Base-by-base conservation (phyloP, 2,797 vertebrate genomes). In the Pipistrellus nathusii region DNA sequence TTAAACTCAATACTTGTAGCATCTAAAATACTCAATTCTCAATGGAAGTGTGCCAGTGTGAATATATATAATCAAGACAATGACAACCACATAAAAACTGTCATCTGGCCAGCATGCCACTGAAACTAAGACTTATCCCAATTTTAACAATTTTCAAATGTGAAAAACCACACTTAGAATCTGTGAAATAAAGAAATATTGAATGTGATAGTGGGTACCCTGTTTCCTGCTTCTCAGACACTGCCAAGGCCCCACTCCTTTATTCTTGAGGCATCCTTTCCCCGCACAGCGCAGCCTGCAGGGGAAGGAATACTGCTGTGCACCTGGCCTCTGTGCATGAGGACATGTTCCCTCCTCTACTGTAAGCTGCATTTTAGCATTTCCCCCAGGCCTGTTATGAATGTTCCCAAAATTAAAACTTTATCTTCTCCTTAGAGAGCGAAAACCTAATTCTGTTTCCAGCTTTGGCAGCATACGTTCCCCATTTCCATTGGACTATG, bases 381-480 rank as follows among this genome's bases (percentile, higher is more conserved):
- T 93, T 51, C 72, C 13, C 51, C n/a, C 93, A 81, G n/a, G 20
- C 10, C 75, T 94, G 20, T 84, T 93, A 80, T 32, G 96, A 92
- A 69, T 93, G 81, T 76, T 91, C 11, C 86, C 55, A 82, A 95
- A 91, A 91, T 89, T 94, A 76, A 86, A 62, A 62, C 55, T 96
- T 86, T 55, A 35, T 80, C 85, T 93, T 77, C 46, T 48, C 80
- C n/a, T 83, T 77, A 89, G 66, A 64, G 13, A 92, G 78, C 85
- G 55, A 78, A 94, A 94, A 59, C 18, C 23, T 35, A 71, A 88
- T 73, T 77, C 78, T 14, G 44, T 91, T 91, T 85, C 82, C 8
- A 80, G 53, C 32, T 78, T 71, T 55, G 18, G 25, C 48, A 35
- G 12, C 20, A 0, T 59, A 51, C 0, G 0, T 64, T 94, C 35